phyloP scores from a whole-genome alignment of 2,888 invertebrate genomes.

The Eupeodes latifasciatus region DNA sequence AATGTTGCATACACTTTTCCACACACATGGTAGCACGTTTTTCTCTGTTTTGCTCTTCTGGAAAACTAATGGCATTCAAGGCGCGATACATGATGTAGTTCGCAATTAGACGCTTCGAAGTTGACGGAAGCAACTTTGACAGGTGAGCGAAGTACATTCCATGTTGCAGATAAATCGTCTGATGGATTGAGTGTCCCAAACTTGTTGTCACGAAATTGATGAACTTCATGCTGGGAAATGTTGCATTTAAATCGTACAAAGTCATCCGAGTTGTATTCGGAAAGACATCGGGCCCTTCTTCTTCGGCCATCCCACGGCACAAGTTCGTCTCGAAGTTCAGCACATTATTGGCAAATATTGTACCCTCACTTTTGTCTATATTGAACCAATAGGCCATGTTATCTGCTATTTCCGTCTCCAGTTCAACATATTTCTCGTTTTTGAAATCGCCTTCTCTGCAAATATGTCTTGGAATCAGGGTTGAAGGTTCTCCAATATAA shows the following conservation, averaged over 20 bases:
- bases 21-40: conserved; percentile 77
- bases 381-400: conserved; percentile 80
- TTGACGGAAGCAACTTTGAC: conserved; percentile 77
- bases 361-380: conserved; percentile 75
- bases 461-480: conserved; percentile 60
- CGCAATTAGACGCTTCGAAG: conserved; percentile 79
- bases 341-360: conserved; percentile 78
- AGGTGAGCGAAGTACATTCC: conserved; percentile 79
- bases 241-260: conserved; percentile 76
- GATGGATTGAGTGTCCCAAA: conserved; percentile 77
- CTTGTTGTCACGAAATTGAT: conserved; percentile 78
- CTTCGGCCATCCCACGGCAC: conserved; percentile 77
- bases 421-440: conserved; percentile 68
- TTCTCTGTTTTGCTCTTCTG: conserved; percentile 58
- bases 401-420: conserved; percentile 78
- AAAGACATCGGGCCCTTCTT: neutral
- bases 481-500: conserved; percentile 78
- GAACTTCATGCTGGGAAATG: conserved; percentile 79
- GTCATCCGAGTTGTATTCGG: conserved; percentile 68
- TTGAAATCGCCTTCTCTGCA: conserved; percentile 77
- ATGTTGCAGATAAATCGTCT: conserved; percentile 78
- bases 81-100: conserved; percentile 81
- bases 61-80: conserved; percentile 78
- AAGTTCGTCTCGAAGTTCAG: conserved; percentile 80
- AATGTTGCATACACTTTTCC: conserved; percentile 77